Conservation (phyloP, 1,140 invertebrate genomes). For the Drosophila ananassae region DNA sequence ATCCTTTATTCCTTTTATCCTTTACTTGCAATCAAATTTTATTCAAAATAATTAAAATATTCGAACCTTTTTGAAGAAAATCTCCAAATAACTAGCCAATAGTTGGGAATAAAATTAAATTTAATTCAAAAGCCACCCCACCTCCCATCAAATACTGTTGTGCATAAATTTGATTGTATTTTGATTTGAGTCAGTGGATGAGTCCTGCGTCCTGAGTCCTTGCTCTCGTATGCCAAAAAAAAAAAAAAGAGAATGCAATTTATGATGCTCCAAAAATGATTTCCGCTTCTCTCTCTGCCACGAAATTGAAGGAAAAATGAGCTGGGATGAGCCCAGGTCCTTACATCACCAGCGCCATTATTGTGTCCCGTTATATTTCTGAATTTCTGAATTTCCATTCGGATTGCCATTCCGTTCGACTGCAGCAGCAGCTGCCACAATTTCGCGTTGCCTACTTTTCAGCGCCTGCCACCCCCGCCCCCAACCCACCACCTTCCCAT, state of each 20-base stretch:
- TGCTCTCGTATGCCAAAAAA: background rate
- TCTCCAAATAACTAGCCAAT: background rate
- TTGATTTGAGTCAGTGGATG: constrained; percentile 31
- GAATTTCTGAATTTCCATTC: constrained; percentile 13
- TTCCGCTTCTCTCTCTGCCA: constrained; percentile 19
- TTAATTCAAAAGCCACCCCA: constrained; percentile 3
- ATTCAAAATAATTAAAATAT: background rate
- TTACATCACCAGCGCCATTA: constrained; percentile 16
- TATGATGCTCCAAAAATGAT: constrained; percentile 53
- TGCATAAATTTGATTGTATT: constrained; percentile 58
- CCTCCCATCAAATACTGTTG: constrained; percentile 39
- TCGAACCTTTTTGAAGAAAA: too few species aligned
- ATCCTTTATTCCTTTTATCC: background rate
- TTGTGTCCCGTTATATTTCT: constrained; percentile 32
- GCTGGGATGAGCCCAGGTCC: constrained; percentile 16
- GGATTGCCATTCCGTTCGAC: constrained; percentile 9
- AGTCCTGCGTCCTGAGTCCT: background rate
- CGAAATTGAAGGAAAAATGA: constrained; percentile 18
- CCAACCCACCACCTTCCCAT: too few species aligned
- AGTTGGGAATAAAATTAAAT: background rate
- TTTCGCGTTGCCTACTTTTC: constrained; percentile 3
- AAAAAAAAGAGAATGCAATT: constrained; percentile 35
- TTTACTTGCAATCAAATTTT: background rate
- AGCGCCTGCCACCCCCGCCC: too few species aligned
- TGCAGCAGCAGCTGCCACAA: constrained; percentile 25